A percentile compares a stretch with the other conserved stretches of the same genome.
Evolutionary conservation across 2,888 invertebrate species (phyloP).

Genomic region (Plebejus anna): DNA sequence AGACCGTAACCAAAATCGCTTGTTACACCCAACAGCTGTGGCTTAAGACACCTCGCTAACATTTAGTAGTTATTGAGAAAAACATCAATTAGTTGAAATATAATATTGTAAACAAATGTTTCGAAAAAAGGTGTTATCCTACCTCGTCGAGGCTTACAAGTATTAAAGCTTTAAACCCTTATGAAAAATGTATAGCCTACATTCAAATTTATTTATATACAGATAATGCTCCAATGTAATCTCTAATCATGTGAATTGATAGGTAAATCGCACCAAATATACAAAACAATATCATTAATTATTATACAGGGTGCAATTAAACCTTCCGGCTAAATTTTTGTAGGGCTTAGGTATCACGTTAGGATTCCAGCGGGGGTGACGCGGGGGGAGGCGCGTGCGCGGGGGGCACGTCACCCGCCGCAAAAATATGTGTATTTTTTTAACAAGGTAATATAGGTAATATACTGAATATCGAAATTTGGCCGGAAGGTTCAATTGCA

Average conservation of each 20-base stretch:
- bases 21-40: not conserved
- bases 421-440: no score
- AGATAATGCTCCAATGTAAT: conserved; percentile 8
- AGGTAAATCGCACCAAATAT: conserved; percentile 1
- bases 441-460: no score
- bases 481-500: no score
- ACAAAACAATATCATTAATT: not conserved
- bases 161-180: not conserved
- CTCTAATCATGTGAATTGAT: not conserved
- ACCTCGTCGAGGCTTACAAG: not conserved
- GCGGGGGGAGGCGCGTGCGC: no score
- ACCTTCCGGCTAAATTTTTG: no score
- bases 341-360: no score
- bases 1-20: not conserved
- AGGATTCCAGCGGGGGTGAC: no score
- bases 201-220: not conserved
- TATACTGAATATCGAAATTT: no score
- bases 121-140: not conserved
- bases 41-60: not conserved
- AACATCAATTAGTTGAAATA: not conserved
- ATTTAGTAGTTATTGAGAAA: not conserved
- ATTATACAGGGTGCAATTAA: no score
- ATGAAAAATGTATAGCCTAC: not conserved
- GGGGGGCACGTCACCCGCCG: no score
- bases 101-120: not conserved